Evolutionary conservation across 2,888 invertebrate species (phyloP).

Genomic region (Idaea aversata): DNA sequence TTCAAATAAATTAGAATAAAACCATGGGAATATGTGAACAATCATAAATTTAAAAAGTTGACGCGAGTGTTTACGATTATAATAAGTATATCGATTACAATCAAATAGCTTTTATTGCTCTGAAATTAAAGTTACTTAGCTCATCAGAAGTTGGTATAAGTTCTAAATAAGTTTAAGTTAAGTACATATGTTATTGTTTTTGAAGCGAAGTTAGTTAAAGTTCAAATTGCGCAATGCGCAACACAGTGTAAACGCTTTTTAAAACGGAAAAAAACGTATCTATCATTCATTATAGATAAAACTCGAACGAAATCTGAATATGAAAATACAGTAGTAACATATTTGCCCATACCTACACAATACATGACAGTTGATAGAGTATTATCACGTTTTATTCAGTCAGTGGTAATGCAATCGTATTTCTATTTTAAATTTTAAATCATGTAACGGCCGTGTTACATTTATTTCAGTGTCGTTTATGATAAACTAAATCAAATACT

Average conservation of each 20-base stretch:
- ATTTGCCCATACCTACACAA: slow-evolving; percentile 37
- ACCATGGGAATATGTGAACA: not conserved
- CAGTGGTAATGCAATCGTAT: slow-evolving; percentile 53
- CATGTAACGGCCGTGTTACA: slow-evolving; percentile 60
- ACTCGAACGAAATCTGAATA: slow-evolving; percentile 54
- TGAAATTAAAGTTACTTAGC: too few species aligned
- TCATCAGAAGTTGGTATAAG: too few species aligned
- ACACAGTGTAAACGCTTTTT: slow-evolving; percentile 24
- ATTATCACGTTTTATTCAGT: slow-evolving; percentile 35
- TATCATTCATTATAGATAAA: slow-evolving; percentile 21
- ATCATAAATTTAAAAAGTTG: not conserved
- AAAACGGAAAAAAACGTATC: slow-evolving; percentile 20
- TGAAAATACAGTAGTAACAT: slow-evolving; percentile 43
- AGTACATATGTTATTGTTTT: too few species aligned
- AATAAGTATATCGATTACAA: not conserved
- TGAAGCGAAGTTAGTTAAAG: not conserved
- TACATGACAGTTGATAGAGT: slow-evolving; percentile 53
- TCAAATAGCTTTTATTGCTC: too few species aligned
- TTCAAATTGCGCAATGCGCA: slow-evolving; percentile 2
- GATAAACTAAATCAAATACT: not conserved
- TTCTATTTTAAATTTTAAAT: slow-evolving; percentile 70
- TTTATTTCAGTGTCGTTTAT: slow-evolving; percentile 49
- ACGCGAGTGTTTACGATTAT: not conserved
- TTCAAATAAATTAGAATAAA: not conserved
- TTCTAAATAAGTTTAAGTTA: too few species aligned